These are phyloP conservation scores for Romanomermis culicivorax DNA, from an alignment of 2,888 invertebrate species.

Conservation along the genomic window DNA sequence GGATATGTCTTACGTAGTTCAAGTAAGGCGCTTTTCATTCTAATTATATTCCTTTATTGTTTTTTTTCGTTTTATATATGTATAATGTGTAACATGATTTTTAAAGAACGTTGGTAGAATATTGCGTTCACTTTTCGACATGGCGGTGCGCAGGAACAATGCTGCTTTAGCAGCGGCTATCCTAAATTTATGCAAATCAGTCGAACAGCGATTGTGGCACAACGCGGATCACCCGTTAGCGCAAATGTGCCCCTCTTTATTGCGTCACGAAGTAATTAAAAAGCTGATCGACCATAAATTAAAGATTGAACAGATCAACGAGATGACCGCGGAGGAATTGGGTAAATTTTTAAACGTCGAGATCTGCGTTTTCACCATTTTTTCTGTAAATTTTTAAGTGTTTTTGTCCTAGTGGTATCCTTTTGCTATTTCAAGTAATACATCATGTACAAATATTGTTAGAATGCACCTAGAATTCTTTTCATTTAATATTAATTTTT, in stretches of 20 bases:
- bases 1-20: constrained; percentile 66
- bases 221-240: constrained; percentile 6
- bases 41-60: not conserved
- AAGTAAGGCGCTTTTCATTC: constrained; percentile 37
- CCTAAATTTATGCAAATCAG: constrained; percentile 66
- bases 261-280: constrained; percentile 52
- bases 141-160: constrained; percentile 67
- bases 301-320: constrained; percentile 52
- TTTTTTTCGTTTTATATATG: not conserved
- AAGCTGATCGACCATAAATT: constrained; percentile 58
- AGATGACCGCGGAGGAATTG: constrained; percentile 67
- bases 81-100: not conserved
- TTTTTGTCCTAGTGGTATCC: too few species aligned
- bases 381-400: too few species aligned
- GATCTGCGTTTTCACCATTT: too few species aligned
- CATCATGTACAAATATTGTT: too few species aligned
- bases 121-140: constrained; percentile 74
- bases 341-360: constrained; percentile 37
- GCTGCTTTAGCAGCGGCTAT: constrained; percentile 66
- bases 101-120: constrained; percentile 66
- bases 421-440: too few species aligned
- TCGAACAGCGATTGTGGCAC: constrained; percentile 51
- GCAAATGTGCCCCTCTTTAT: constrained; percentile 16
- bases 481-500: too few species aligned
- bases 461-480: too few species aligned